Evolutionary conservation across 2,113 vertebrate species (phyloP).

Genomic region (Neotoma lepida): DNA sequence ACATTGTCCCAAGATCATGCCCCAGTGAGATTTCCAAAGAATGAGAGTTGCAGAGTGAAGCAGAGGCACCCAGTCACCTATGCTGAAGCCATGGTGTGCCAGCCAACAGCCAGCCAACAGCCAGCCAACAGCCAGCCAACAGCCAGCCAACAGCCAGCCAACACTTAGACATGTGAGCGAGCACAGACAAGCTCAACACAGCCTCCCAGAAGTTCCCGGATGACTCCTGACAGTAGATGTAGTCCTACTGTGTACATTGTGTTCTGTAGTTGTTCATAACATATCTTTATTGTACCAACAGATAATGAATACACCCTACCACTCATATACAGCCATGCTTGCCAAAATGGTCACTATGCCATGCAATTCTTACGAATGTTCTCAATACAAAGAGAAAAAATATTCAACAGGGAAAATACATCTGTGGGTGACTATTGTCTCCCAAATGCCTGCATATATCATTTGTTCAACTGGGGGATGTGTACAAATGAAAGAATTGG

Average conservation of each 20-base stretch:
- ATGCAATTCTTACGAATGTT: not conserved
- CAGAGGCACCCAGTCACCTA: not conserved
- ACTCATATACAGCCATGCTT: not conserved
- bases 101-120: not conserved
- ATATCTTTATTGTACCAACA: not conserved
- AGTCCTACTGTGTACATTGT: not conserved
- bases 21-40: not conserved
- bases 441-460: not conserved
- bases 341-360: not conserved
- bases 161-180: not conserved
- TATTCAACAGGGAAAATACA: conserved; percentile 15
- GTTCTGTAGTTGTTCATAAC: not conserved
- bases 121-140: not conserved
- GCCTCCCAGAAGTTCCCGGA: too few relatives aligned
- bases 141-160: not conserved
- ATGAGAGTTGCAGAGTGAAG: not conserved
- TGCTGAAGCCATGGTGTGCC: not conserved
- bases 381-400: not conserved
- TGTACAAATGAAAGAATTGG: not conserved
- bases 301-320: not conserved
- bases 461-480: not conserved
- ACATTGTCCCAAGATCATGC: not conserved
- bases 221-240: not conserved
- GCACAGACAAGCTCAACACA: not conserved
- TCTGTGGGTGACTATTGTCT: not conserved